Base-by-base conservation (phyloP, 1,140 invertebrate species). In the Lepidotrigona ventralis region DNA sequence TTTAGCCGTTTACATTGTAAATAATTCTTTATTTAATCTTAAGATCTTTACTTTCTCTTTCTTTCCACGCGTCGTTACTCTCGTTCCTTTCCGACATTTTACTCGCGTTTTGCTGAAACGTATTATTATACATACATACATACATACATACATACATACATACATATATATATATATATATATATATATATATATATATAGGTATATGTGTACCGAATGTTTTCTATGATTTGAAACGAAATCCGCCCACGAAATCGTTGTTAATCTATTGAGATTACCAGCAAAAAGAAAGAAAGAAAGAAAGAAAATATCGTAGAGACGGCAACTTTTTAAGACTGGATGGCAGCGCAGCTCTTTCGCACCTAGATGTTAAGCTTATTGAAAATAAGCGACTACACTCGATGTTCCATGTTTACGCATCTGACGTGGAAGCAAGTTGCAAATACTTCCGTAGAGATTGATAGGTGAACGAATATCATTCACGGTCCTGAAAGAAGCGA, bases 1-100 rank as follows among this genome's bases (percentile, higher is more conserved):
- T 68, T 79, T 79, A 29, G 33, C 46, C 39, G 26, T 33, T n/a
- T 33, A 54, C 39, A 71, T 84, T 88, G 86, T 88, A 89, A 83
- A 88, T 89, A 88, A 8, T 81, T 54, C 39, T 56, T 58, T 64
- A 75, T 53, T 53, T 78, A 78, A 75, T 60, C 70, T 87, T 71
- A 84, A 85, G 54, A 58, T 53, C 21, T 63, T 64, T 53, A 14
- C 39, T 46, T 46, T 46, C 39, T 46, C 39, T 60, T n/a, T 14
- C 58, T 60, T 60, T 60, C 58, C 12, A 70, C 68, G 56, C 56
- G 72, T 33, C 33, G 33, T 33, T 33, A 3, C 33, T 33, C 33
- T 56, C 29, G 17, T 46, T 23, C 19, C 0, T 54, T 73, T 73
- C 39, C 26, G 70, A 12, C 1, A 46, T 8, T 26, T 29, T 53